Conservation (phyloP, 2,888 invertebrate genomes). For the Caenorhabditis panamensis region DNA sequence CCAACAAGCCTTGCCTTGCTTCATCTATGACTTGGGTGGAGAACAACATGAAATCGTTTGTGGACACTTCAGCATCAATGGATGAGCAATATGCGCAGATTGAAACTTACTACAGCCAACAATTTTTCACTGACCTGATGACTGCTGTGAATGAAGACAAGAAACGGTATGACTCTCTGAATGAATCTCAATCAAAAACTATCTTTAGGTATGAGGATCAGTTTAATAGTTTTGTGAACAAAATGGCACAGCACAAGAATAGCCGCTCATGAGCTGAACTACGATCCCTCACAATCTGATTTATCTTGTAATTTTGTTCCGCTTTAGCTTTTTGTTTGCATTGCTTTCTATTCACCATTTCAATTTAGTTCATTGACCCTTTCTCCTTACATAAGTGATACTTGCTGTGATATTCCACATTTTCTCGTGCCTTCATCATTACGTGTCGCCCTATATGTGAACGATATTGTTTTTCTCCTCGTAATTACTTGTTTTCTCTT, state of each 20-base stretch:
- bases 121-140: conserved; percentile 34
- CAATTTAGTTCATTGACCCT: conserved; percentile 1
- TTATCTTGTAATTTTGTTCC: background rate
- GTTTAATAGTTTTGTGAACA: conserved; percentile 25
- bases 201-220: conserved; percentile 49
- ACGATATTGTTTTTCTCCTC: conserved; percentile 9
- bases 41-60: conserved; percentile 26
- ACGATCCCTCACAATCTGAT: background rate
- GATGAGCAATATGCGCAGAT: conserved; percentile 52
- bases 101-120: conserved; percentile 23
- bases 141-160: conserved; percentile 23
- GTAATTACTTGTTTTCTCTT: conserved; percentile 3
- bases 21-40: conserved; percentile 56
- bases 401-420: conserved; percentile 51
- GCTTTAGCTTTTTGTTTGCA: too few species aligned
- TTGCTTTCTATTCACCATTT: conserved; percentile 24
- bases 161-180: conserved; percentile 42
- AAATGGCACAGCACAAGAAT: background rate
- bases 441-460: conserved; percentile 45
- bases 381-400: conserved; percentile 27
- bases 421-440: conserved; percentile 58
- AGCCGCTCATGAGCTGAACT: conserved; percentile 2
- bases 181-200: too few species aligned
- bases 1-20: conserved; percentile 42
- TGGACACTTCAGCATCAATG: conserved; percentile 18